These are phyloP conservation scores for Seladonia tumulorum DNA, from an alignment of 2,888 invertebrate species.

Conservation along the genomic window DNA sequence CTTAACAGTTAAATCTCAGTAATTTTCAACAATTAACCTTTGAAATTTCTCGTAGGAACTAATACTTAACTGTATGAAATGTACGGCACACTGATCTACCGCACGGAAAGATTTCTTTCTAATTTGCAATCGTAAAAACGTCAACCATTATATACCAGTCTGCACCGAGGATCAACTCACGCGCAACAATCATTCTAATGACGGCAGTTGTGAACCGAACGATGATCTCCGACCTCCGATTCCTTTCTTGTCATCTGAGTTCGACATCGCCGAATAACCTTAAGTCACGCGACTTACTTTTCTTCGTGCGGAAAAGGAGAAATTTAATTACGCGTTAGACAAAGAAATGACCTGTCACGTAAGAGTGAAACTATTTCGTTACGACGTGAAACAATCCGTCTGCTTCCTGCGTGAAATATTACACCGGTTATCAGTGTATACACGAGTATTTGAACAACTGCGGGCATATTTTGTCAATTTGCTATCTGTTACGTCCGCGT, in stretches of 20 bases:
- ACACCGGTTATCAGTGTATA: constrained; percentile 10
- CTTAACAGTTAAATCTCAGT: too few species aligned
- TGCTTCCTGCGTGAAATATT: constrained; percentile 18
- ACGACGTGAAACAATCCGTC: background rate
- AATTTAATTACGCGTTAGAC: constrained; percentile 21
- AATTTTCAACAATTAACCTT: background rate
- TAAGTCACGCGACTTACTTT: background rate
- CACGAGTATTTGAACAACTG: constrained; percentile 34
- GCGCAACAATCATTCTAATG: constrained; percentile 35
- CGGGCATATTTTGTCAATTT: background rate
- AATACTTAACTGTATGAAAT: background rate
- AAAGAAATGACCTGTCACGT: background rate
- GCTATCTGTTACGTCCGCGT: constrained; percentile 8
- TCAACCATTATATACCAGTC: background rate
- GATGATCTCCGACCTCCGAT: constrained; percentile 14
- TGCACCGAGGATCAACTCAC: background rate
- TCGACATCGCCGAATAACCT: constrained; percentile 18
- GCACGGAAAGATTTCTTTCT: background rate
- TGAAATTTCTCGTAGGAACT: background rate
- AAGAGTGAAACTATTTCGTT: constrained; percentile 6
- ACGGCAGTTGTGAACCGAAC: constrained; percentile 31
- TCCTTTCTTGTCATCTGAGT: constrained; percentile 2
- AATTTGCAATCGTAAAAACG: background rate
- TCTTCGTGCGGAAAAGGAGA: constrained; percentile 5
- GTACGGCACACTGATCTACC: background rate